These are phyloP conservation scores for Smittia aterrima DNA, from an alignment of 2,888 invertebrate species.

Conservation along the genomic window DNA sequence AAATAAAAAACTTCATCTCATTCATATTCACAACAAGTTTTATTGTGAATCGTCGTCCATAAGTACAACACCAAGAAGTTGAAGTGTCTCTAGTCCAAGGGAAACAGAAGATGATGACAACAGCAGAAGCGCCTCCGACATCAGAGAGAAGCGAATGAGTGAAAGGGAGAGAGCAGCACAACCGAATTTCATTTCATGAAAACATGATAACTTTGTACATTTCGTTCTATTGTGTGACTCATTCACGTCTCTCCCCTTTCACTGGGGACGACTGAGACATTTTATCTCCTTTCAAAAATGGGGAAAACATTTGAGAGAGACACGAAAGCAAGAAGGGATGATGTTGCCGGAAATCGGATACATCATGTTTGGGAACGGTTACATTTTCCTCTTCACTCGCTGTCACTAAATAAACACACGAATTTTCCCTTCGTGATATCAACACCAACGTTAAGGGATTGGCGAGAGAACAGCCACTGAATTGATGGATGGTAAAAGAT, in stretches of 20 bases:
- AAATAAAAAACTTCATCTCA: constrained; percentile 5
- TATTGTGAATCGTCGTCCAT: not conserved
- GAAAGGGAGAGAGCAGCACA: not conserved
- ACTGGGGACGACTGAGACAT: not conserved
- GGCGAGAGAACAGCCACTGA: not conserved
- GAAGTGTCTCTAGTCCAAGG: too few species aligned
- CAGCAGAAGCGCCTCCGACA: not conserved
- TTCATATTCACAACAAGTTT: constrained; percentile 37
- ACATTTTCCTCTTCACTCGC: not conserved
- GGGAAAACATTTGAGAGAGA: not conserved
- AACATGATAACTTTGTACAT: constrained; percentile 7
- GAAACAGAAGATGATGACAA: not conserved
- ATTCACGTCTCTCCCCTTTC: not conserved
- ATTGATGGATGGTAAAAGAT: not conserved
- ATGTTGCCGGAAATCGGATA: constrained; percentile 35
- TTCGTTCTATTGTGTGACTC: not conserved
- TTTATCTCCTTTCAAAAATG: not conserved
- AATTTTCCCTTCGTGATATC: not conserved
- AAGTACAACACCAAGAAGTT: not conserved
- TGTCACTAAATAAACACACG: not conserved
- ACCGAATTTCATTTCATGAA: not conserved
- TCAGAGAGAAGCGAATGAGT: not conserved
- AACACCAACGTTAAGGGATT: not conserved
- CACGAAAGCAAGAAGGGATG: not conserved
- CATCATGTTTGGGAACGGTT: constrained; percentile 7